Conservation (phyloP, 64 coral and sea anemone genomes). For the Acropora yongei region DNA sequence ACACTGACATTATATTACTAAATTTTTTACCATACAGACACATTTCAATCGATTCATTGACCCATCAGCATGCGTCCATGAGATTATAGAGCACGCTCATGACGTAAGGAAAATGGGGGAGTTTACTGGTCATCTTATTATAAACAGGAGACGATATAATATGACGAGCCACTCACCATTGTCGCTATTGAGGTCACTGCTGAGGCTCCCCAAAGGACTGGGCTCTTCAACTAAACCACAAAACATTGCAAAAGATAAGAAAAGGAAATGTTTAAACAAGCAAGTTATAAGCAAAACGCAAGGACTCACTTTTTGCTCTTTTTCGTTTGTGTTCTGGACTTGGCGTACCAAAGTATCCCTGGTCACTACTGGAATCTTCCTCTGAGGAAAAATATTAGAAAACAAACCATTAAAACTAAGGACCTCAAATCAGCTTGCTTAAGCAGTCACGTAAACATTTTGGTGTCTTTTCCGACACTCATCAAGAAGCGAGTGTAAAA, state of each 20-base stretch:
- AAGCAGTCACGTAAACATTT: neutral
- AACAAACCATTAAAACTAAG: neutral
- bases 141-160: too few relatives aligned
- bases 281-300: neutral
- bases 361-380: conserved; percentile 21
- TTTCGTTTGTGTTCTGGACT: conserved; percentile 42
- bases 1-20: too few relatives aligned
- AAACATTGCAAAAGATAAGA: neutral
- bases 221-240: neutral
- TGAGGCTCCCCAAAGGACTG: conserved; percentile 41
- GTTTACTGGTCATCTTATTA: too few relatives aligned
- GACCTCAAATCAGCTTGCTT: neutral
- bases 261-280: neutral
- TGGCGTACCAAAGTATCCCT: conserved; percentile 28
- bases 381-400: neutral
- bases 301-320: conserved; percentile 14
- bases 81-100: too few relatives aligned
- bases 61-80: too few relatives aligned
- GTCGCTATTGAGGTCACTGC: conserved; percentile 62
- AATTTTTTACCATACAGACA: too few relatives aligned
- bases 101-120: too few relatives aligned
- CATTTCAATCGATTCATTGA: too few relatives aligned
- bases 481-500: too few relatives aligned
- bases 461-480: too few relatives aligned
- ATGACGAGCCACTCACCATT: conserved; percentile 8